Evolutionary conservation across 2,888 invertebrate genomes (phyloP), one percentile per base, ranked within the genome.

Genomic region (Lepidochrysops patricia): DNA sequence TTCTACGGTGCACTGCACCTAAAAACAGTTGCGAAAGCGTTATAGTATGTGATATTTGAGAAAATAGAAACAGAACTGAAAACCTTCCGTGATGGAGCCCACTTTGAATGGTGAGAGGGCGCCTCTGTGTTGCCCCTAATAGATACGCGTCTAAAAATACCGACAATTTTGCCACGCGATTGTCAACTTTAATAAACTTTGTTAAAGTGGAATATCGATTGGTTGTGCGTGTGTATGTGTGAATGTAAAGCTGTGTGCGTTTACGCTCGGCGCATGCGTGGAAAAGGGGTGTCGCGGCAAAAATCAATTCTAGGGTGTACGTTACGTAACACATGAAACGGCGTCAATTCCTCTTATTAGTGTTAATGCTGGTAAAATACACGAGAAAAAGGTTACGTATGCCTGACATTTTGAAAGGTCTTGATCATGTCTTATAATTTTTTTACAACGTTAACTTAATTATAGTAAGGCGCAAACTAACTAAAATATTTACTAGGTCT

Each of bases 291-390:
- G 69, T 73, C 68, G 74, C 73, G 70, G 81, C 86, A 86, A 88
- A 89, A 89, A 89, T 88, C 88, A 86, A 89, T 89, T 79, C 82
- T 70, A 70, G 78, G 79, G 87, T 86, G 82, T 84, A 85, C 71
- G 87, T 88, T 89, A 88, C 80, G 84, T 88, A 88, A 89, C 79
- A 74, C 58, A 74, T 67, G 75, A 77, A 80, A 73, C 70, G 72
- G 69, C 75, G 76, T 72, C 73, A 73, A 67, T 77, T 72, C 73
- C 74, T 65, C 69, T 83, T 80, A 85, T 83, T 80, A 73, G 67
- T 70, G 73, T 73, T 75, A 79, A 76, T 75, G 29, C 66, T 68
- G 68, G 64, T 70, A 68, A 71, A 69, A 68, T 66, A 63, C 64
- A 62, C 7, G 50, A 58, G 63, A 65, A 64, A n/a, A 58, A 65